Evolutionary conservation across 1,140 invertebrate species (phyloP).

Genomic region (Telenomus remus): DNA sequence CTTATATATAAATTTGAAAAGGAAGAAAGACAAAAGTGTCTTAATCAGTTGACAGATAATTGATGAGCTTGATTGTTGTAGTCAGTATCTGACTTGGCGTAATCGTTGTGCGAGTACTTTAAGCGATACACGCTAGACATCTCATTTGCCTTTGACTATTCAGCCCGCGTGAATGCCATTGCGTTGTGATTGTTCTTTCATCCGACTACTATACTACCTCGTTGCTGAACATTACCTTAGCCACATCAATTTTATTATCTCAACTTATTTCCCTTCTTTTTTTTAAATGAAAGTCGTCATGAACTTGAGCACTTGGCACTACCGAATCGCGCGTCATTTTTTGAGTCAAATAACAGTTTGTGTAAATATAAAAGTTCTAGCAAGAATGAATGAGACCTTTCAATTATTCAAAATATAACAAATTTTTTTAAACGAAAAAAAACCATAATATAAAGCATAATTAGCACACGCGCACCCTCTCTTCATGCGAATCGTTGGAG

Average conservation of each 20-base stretch:
- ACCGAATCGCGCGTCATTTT: no score
- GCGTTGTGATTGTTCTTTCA: constrained; percentile 40
- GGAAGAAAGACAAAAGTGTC: constrained; percentile 21
- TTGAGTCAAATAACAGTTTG: no score
- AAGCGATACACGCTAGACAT: constrained; percentile 17
- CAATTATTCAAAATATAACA: no score
- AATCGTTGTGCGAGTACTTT: constrained; percentile 51
- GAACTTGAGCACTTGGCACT: no score
- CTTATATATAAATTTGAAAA: no score
- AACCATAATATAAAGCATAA: no score
- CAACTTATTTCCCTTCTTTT: no score
- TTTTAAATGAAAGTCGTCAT: no score
- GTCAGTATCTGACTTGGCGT: constrained; percentile 59
- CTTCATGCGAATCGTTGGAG: constrained; percentile 36
- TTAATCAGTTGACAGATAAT: constrained; percentile 51
- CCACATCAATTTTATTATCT: no score
- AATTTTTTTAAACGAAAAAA: no score
- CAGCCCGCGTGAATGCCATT: constrained; percentile 19
- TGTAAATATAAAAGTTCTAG: no score
- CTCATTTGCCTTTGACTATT: constrained; percentile 63
- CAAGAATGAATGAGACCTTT: no score
- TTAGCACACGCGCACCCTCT: constrained; percentile 26
- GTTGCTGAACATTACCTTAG: not conserved
- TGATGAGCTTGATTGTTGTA: constrained; percentile 55
- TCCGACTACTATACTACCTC: constrained; percentile 3